These are phyloP conservation scores for Parapristionchus giblindavisi DNA, from an alignment of 2,888 invertebrate genomes.

Conservation along the genomic window DNA sequence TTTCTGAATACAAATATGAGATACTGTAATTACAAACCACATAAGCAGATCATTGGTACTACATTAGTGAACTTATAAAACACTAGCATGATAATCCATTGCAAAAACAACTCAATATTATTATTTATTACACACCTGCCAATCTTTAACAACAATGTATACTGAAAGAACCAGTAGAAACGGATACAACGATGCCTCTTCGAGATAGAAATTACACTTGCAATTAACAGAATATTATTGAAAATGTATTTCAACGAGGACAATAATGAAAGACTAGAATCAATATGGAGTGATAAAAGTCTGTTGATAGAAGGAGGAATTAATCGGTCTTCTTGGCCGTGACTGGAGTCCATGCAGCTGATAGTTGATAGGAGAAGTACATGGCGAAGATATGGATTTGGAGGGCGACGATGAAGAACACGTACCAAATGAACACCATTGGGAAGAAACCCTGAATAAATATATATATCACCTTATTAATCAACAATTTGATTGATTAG, in stretches of 20 bases:
- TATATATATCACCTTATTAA: neutral
- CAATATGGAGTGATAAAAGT: neutral
- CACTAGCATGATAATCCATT: too few relatives aligned
- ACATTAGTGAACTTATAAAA: too few relatives aligned
- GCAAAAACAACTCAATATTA: too few relatives aligned
- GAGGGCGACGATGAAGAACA: constrained; percentile 67
- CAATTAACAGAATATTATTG: too few relatives aligned
- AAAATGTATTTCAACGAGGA: neutral
- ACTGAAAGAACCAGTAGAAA: constrained; percentile 20
- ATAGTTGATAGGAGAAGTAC: constrained; percentile 63
- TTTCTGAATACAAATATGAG: too few relatives aligned
- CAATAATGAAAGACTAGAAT: neutral
- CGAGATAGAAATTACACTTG: too few relatives aligned
- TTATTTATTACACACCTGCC: too few relatives aligned
- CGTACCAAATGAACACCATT: constrained; percentile 69
- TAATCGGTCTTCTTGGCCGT: constrained; percentile 43
- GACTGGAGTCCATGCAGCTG: constrained; percentile 60
- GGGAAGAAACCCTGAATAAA: constrained; percentile 58
- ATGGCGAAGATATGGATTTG: constrained; percentile 67
- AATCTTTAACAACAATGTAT: constrained; percentile 21
- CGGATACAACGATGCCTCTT: constrained; percentile 28
- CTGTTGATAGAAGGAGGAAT: neutral
- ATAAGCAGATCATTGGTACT: too few relatives aligned
- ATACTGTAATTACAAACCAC: too few relatives aligned
- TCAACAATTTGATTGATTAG: neutral